Base-by-base conservation (phyloP, 2,888 invertebrate genomes). In the Volucella zonaria region DNA sequence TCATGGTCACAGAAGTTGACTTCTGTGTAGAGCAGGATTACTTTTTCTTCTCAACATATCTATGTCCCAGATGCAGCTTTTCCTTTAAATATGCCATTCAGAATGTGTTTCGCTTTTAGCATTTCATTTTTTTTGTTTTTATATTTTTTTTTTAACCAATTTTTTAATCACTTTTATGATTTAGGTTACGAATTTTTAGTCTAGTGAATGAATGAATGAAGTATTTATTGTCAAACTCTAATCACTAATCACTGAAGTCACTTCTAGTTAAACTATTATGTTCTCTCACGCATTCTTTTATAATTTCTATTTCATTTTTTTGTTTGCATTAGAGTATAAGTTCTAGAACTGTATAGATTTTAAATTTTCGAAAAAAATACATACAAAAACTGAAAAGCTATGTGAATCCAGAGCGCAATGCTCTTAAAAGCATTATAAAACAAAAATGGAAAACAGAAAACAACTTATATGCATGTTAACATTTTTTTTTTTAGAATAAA, bases 401-500 rank as follows among this genome's bases (percentile, higher is more conserved):
- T 45, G 14, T 56, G 14, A 9, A 66, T 43, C 18, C 6, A 42
- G 59, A 43, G 71, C 56, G 8, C 8, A 42, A 51, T 51, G 71
- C 58, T 14, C 23, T 11, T 8, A 23, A 8, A 10, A 31, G 2
- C 31, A 18, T 38, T n/a, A 54, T 54, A 61, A 61, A 68, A 8
- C 14, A 49, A 77, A 62, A 42, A 11, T n/a, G 58, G 14, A 42
- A 12, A 3, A 67, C 31, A 49, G 6, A 23, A 42, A 23, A 52
- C 14, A 68, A 14, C 6, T 31, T 31, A 31, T 31, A 61, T 59
- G 12, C 54, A 52, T 71, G 74, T 82, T 74, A 62, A 79, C 38
- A 31, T 51, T 43, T 68, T 79, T 81, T 67, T 31, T 31, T 31
- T 31, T 75, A 49, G 70, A 80, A 49, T 80, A 83, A 80, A 83